A percentile compares a stretch with the other conserved stretches of the same genome.
These are phyloP conservation scores for Tetramorium parvispinum DNA, from an alignment of 1,140 invertebrate species.

Conservation along the genomic window DNA sequence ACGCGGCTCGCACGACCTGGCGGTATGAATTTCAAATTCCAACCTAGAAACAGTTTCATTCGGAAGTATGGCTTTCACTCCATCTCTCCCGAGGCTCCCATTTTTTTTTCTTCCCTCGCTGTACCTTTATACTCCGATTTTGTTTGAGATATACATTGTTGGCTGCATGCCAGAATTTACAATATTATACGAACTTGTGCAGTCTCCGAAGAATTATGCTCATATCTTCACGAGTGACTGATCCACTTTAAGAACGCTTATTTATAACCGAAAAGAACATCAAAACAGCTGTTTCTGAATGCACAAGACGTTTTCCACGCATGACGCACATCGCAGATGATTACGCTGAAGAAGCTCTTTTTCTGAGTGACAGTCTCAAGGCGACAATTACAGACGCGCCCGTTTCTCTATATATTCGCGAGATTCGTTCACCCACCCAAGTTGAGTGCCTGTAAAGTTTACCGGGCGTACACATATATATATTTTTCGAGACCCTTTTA, in stretches of 20 bases:
- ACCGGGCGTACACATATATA: not conserved
- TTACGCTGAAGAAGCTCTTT: not conserved
- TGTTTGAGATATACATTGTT: not conserved
- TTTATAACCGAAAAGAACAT: conserved; percentile 12
- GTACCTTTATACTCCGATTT: too few relatives aligned
- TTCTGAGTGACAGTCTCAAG: not conserved
- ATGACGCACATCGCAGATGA: not conserved
- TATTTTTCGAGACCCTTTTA: conserved; percentile 19
- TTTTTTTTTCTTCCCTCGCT: not conserved
- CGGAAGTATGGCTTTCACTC: conserved; percentile 33
- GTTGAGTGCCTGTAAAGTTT: conserved; percentile 13
- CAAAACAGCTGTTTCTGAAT: not conserved
- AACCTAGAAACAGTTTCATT: conserved; percentile 34
- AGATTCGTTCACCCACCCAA: not conserved
- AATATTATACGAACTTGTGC: conserved; percentile 10
- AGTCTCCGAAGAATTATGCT: not conserved
- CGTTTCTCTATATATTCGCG: not conserved
- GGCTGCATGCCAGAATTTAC: conserved; percentile 8
- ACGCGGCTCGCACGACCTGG: not conserved
- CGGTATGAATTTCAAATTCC: conserved; percentile 66
- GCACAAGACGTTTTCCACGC: not conserved
- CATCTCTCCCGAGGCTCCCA: not conserved
- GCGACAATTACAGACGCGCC: not conserved
- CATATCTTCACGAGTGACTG: not conserved
- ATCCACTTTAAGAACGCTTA: conserved; percentile 38